Evolutionary conservation across 2,113 vertebrate species (phyloP), one percentile per base, ranked within the genome.

Genomic region (Lethenteron camtschaticum): DNA sequence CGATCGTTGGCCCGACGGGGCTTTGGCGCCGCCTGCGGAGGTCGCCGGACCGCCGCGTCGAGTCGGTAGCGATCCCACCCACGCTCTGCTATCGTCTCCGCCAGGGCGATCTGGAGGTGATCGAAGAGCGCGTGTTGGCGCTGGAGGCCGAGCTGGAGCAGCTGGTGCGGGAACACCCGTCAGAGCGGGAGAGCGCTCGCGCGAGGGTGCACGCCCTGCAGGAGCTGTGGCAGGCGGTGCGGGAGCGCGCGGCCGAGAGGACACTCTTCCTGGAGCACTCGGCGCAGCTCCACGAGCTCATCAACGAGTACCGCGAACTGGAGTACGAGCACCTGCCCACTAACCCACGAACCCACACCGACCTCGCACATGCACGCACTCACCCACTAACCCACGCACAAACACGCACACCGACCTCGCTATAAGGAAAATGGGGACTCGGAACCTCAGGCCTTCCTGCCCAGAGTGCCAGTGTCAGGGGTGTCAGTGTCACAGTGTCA

Each of bases 61-160:
- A 24, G n/a, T 11, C 2, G 9, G 9, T 16, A 68, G n/a, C 24
- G 3, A 11, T 41, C 6, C 68, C 56, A 2, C 24, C 18, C 55
- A 4, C 9, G 14, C 55, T 11, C 14, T 9, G 12, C 18, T 14
- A 12, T 68, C 16, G 73, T 72, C 56, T 73, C 3, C 70, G 76
- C 57, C 80, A 94, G 88, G 79, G 82, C 71, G 85, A 89, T 71
- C 75, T 91, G 73, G 78, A 71, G 11, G 81, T 82, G 68, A 79
- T 89, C 72, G 81, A 77, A 41, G 81, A 85, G 70, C 83, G 86
- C 71, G 74, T 85, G 77, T 79, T 74, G 4, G 70, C 74, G 70
- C 75, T 81, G 12, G 71, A 74, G 16, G 79, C 76, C 10, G 81
- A 83, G 71, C 80, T 83, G 66, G 74, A 74, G 57, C 75, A 71